Base-by-base conservation (phyloP, 1,140 invertebrate genomes). In the Wiebesia pumilae region DNA sequence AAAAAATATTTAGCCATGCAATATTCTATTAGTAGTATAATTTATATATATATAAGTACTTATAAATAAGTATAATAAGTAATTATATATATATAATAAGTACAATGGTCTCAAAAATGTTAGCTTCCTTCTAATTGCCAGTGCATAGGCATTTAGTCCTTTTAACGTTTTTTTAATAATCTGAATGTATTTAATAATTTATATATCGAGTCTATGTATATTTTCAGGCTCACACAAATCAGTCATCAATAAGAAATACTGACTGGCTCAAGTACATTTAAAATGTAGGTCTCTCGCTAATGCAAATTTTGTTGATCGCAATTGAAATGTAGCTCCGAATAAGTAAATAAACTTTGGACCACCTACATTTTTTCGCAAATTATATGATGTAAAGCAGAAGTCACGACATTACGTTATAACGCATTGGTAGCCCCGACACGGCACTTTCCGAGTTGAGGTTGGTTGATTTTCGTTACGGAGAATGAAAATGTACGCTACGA, bases 401-500 rank as follows among this genome's bases (percentile, higher is more conserved):
- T 30, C 35, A 69, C 14, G 62, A 67, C 7, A 67, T 30, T 7
- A 30, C 4, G 3, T 19, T 33, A 30, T 69, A 69, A 69, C 19
- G 38, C 40, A 38, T 3, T 4, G 24, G 24, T 75, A 38, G 71
- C 40, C 71, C 24, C 19, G 40, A 43, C 43, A 43, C 27, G 19
- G 27, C 71, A 21, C 7, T 33, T 75, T 43, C 71, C 40, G 71
- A n/a, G 21, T 75, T 19, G 40, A 75, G 71, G 21, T 75, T 43
- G 21, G 71, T n/a, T 43, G 27, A 19, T 33, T 75, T 75, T 27
- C 71, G 71, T 75, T 43, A 75, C 71, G 40, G 71, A 7, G 71
- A 75, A 40, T 75, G 71, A 75, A 75, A 75, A 75, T n/a, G 38
- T 75, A 43, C 40, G 71, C 40, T 43, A 43, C 24, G 40, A 38